Conservation (phyloP, 2,113 vertebrate species). For the Spea multiplicata region DNA sequence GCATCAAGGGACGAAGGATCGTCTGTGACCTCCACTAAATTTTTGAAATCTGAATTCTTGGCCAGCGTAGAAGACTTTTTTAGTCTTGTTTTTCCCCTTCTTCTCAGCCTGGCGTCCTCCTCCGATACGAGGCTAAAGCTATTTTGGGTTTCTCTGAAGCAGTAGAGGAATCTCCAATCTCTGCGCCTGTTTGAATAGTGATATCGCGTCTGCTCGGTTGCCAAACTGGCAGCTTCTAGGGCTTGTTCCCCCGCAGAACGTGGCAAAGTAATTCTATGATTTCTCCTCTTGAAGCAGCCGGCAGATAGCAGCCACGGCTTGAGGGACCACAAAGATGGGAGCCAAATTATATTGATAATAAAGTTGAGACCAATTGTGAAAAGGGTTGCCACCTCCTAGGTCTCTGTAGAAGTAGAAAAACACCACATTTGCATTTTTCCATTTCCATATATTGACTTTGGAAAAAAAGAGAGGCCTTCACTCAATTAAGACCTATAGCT, state of each 20-base stretch:
- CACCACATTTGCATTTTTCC: conserved; percentile 81
- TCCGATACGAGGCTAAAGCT: background rate
- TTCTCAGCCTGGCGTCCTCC: background rate
- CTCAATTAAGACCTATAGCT: conserved; percentile 84
- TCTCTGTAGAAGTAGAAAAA: conserved; percentile 77
- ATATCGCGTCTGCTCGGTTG: conserved; percentile 55
- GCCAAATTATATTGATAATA: conserved; percentile 86
- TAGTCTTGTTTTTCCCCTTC: background rate
- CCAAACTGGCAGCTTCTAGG: conserved; percentile 63
- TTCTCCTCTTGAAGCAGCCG: conserved; percentile 66
- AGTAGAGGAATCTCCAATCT: conserved; percentile 55
- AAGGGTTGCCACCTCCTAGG: conserved; percentile 71
- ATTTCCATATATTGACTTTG: conserved; percentile 85
- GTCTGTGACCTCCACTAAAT: background rate
- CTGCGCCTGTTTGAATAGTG: conserved; percentile 54
- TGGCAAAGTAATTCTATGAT: conserved; percentile 60
- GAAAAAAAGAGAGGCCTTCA: conserved; percentile 69
- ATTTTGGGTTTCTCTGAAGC: background rate
- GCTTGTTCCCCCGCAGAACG: conserved; percentile 62
- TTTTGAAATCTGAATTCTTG: background rate
- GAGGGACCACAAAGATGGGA: conserved; percentile 71
- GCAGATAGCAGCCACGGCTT: conserved; percentile 76
- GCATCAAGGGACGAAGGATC: background rate
- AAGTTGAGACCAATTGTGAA: conserved; percentile 78
- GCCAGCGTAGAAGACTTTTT: background rate